Evolutionary conservation across 2,888 invertebrate species (phyloP).

Genomic region (Oithona nana): DNA sequence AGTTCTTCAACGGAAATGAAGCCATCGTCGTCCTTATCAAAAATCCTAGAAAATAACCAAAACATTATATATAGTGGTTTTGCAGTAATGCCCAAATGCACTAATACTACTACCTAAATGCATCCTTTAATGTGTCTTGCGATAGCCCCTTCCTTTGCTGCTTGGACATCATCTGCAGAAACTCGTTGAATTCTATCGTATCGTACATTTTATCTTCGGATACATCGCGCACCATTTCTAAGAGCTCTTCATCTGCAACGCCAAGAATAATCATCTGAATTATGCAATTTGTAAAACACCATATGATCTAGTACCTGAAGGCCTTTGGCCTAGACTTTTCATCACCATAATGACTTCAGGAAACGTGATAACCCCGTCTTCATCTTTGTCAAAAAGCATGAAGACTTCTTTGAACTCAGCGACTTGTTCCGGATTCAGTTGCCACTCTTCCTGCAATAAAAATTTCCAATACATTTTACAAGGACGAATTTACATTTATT

Average conservation of each 20-base stretch:
- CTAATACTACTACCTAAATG: constrained; percentile 68
- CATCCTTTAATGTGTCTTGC: constrained; percentile 67
- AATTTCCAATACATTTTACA: too few relatives aligned
- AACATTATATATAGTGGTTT: too few relatives aligned
- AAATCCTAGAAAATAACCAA: constrained; percentile 42
- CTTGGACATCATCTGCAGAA: constrained; percentile 80
- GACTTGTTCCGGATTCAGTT: constrained; percentile 69
- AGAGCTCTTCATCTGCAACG: constrained; percentile 52
- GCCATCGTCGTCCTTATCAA: constrained; percentile 74
- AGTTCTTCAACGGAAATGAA: constrained; percentile 66
- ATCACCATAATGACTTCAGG: constrained; percentile 71
- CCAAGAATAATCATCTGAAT: not conserved
- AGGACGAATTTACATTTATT: too few relatives aligned
- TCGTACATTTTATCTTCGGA: constrained; percentile 64
- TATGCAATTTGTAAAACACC: not conserved
- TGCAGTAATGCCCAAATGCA: too few relatives aligned
- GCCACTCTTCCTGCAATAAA: constrained; percentile 57
- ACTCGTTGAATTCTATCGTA: constrained; percentile 78
- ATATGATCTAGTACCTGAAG: constrained; percentile 42
- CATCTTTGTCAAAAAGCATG: constrained; percentile 75
- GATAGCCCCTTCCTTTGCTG: constrained; percentile 63
- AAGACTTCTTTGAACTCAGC: constrained; percentile 80
- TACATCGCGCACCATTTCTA: constrained; percentile 72
- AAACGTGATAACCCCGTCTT: constrained; percentile 69
- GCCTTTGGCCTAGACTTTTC: constrained; percentile 68